Evolutionary conservation across 1,140 invertebrate genomes (phyloP), one percentile per base, ranked within the genome.

Genomic region (Zophobas morio): DNA sequence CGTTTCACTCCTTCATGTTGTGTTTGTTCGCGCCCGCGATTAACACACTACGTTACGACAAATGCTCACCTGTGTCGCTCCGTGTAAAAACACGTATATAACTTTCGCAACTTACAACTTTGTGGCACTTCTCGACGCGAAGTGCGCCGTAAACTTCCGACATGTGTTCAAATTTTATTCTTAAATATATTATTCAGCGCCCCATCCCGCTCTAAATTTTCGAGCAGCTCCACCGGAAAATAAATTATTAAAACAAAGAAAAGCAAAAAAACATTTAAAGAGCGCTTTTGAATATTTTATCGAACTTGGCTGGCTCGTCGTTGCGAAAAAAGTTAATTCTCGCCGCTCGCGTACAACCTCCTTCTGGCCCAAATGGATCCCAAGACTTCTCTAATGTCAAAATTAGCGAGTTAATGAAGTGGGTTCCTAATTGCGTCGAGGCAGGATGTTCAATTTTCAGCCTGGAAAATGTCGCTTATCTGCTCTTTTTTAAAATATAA

Each of bases 371-470:
- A 73, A 73, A 73, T 73, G 71, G 71, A 73, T 73, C 49, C 54
- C 71, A 40, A 56, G 54, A 54, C 49, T 39, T 73, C 70, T 36
- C 71, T 53, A 73, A 73, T 73, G 71, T 73, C 71, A 73, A 73
- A 56, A 73, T 73, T 56, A 73, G 54, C 71, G 71, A 73, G 34
- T 73, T 73, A 73, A 73, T 73, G 71, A 73, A 73, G 71, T 73
- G 49, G 49, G 71, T 73, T 73, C 71, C 49, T 73, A 73, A 56
- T 73, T 73, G 71, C 71, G 49, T 6, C 36, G 51, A 73, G 71
- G 39, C 71, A 73, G 60, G 60, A 66, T 66, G 60, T 66, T 66
- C 60, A 66, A 66, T 66, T 66, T 66, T 66, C 60, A 42, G 60
- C n/a, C 33, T 46, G 60, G 60, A 66, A 42, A 66, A 66, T 66